phyloP scores from a whole-genome alignment of 2,797 vertebrate species.

The Pangasius larnaudii region DNA sequence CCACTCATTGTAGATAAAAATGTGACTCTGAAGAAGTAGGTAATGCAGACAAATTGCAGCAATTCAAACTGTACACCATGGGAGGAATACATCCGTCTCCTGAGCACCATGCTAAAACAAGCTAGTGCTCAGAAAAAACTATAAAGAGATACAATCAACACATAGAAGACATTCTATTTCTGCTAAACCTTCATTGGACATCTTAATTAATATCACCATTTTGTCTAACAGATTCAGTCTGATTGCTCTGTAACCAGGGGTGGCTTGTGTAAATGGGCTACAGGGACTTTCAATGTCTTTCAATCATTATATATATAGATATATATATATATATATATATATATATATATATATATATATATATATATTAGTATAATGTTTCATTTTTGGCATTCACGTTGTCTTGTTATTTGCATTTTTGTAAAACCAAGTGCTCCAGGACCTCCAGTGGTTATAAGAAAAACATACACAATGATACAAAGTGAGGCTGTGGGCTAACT shows the following conservation, averaged over 20 bases:
- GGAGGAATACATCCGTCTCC: slow-evolving; percentile 1
- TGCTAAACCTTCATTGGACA: neutral
- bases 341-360: too few relatives aligned
- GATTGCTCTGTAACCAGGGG: neutral
- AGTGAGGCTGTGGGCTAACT: too few relatives aligned
- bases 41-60: slow-evolving; percentile 33
- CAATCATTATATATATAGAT: too few relatives aligned
- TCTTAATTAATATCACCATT: neutral
- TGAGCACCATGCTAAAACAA: neutral
- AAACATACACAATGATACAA: neutral
- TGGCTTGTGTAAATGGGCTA: neutral
- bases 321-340: too few relatives aligned
- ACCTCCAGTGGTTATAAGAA: neutral
- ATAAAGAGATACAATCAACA: neutral
- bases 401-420: neutral
- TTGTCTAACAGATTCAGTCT: neutral
- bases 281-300: neutral
- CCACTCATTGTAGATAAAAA: slow-evolving; percentile 19
- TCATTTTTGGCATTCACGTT: neutral
- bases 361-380: neutral
- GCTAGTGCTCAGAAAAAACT: neutral
- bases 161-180: neutral
- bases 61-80: slow-evolving; percentile 10
- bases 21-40: neutral
- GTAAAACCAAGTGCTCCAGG: neutral